Percentiles rank a stretch among this genome's conserved stretches.
Conservation (phyloP, 2,888 invertebrate genomes). For the Acleris sparsana region DNA sequence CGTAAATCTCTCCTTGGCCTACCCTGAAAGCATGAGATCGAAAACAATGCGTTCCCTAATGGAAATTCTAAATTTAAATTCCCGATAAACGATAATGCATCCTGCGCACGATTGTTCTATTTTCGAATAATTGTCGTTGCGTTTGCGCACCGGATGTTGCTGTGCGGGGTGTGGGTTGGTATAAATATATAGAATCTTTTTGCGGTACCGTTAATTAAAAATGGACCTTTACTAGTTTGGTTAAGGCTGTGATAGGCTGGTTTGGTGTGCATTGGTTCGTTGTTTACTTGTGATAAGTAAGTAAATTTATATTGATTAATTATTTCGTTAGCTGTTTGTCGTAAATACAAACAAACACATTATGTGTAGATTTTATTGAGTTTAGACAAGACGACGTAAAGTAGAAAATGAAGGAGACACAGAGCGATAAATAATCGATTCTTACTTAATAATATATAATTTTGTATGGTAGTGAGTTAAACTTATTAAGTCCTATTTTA, state of each 20-base stretch:
- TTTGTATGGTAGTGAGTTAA: too few species aligned
- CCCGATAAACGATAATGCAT: constrained; percentile 40
- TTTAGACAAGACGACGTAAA: too few species aligned
- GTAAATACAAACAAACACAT: constrained; percentile 1
- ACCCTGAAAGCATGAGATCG: constrained; percentile 9
- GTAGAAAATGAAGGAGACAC: too few species aligned
- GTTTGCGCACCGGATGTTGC: constrained; percentile 24
- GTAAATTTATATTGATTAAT: constrained; percentile 19
- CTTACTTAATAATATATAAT: too few species aligned
- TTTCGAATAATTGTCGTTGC: constrained; percentile 38
- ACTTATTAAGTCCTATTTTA: too few species aligned
- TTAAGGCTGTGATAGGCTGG: neutral
- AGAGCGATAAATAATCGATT: too few species aligned
- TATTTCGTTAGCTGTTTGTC: constrained; percentile 2
- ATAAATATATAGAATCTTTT: constrained; percentile 1
- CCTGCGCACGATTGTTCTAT: constrained; percentile 37
- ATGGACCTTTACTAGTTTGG: neutral
- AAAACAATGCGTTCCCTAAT: constrained; percentile 34
- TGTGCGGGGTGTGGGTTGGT: constrained; percentile 20
- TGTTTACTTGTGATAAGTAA: constrained; percentile 9
- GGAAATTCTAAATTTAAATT: constrained; percentile 38
- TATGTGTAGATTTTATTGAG: too few species aligned
- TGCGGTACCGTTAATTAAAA: neutral
- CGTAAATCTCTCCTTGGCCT: constrained; percentile 27
- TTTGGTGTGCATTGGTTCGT: neutral